Evolutionary conservation across 1,140 invertebrate genomes (phyloP).

Genomic region (Scaptomyza graminum): DNA sequence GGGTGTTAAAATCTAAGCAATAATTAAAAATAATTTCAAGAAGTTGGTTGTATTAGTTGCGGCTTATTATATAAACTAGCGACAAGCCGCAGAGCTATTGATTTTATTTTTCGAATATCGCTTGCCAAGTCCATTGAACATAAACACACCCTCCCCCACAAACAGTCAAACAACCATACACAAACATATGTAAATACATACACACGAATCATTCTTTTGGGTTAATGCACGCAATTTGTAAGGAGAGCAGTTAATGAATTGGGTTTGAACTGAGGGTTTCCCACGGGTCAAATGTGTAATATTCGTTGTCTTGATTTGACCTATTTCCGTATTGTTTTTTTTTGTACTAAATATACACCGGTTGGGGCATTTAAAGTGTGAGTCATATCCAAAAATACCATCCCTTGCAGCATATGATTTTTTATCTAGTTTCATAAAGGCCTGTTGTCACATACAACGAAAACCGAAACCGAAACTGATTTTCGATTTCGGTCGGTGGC

Average conservation of each 20-base stretch:
- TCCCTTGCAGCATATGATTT: slow-evolving; percentile 20
- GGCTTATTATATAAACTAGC: slow-evolving; percentile 32
- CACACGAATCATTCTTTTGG: slow-evolving; percentile 50
- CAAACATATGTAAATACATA: neutral
- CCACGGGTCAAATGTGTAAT: slow-evolving; percentile 56
- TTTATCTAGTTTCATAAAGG: slow-evolving; percentile 10
- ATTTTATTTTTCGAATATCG: slow-evolving; percentile 55
- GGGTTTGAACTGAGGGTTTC: slow-evolving; percentile 24
- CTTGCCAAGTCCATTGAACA: slow-evolving; percentile 56
- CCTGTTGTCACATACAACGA: no score
- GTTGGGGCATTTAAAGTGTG: slow-evolving; percentile 2
- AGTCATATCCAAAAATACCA: slow-evolving; percentile 20
- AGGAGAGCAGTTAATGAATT: slow-evolving; percentile 63
- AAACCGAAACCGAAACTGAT: no score
- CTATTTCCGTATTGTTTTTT: slow-evolving; percentile 58
- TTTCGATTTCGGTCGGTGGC: no score
- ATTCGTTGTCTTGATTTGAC: slow-evolving; percentile 23
- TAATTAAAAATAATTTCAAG: no score
- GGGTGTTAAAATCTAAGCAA: neutral
- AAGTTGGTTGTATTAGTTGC: neutral
- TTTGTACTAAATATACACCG: neutral
- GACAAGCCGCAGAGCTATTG: slow-evolving; percentile 46
- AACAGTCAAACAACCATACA: slow-evolving; percentile 16
- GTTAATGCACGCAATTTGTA: slow-evolving; percentile 69
- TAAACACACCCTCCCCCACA: slow-evolving; percentile 24